These are phyloP conservation scores for Crotophaga sulcirostris DNA, from an alignment of 2,113 vertebrate species.

Conservation along the genomic window DNA sequence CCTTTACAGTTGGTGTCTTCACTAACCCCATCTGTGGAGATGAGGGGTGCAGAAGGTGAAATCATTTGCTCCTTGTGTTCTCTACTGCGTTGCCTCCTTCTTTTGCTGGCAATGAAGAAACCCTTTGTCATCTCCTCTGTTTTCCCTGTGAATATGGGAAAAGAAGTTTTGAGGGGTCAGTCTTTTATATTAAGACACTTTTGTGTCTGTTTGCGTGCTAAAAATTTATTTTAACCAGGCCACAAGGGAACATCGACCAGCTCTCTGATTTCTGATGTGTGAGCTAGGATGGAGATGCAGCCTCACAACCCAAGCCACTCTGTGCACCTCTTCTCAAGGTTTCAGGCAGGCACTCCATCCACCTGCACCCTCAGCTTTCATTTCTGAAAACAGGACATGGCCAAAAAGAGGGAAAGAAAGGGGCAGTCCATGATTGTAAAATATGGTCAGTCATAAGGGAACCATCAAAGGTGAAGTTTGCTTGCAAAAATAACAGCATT, in stretches of 20 bases:
- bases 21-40: too few species aligned
- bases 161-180: neutral
- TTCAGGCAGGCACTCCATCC: neutral
- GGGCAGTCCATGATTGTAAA: fast-evolving
- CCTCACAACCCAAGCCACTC: neutral
- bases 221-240: neutral
- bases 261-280: neutral
- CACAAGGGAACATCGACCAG: neutral
- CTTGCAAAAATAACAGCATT: neutral
- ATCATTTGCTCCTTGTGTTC: too few species aligned
- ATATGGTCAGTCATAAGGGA: neutral
- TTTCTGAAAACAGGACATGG: neutral
- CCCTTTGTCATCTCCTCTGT: neutral
- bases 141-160: neutral
- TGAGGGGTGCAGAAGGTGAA: too few species aligned
- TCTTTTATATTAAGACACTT: neutral
- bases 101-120: neutral
- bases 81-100: neutral
- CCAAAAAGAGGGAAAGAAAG: neutral
- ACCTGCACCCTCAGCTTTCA: neutral
- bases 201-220: neutral
- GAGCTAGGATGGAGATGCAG: fast-evolving
- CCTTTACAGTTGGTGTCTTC: too few species aligned
- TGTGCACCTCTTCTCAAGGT: too few species aligned
- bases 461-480: fast-evolving